phyloP scores from a whole-genome alignment of 2,797 vertebrate genomes.

The Notamacropus eugenii region DNA sequence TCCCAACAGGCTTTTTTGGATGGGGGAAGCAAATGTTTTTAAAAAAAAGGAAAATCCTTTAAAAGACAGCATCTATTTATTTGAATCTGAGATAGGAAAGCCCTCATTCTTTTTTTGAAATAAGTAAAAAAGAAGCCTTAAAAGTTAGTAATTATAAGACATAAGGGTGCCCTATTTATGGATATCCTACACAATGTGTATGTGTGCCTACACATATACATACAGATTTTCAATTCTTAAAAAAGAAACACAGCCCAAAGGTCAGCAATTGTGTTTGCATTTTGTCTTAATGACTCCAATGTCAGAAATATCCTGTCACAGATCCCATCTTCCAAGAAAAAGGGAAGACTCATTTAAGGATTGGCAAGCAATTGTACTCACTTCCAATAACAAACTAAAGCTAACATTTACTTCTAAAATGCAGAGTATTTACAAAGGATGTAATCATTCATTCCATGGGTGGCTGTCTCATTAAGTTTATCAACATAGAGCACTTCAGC shows the following conservation, averaged over 20 bases:
- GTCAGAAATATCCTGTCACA: conserved; percentile 18
- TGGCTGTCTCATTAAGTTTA: conserved; percentile 52
- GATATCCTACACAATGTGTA: not conserved
- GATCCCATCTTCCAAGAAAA: conserved; percentile 23
- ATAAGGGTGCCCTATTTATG: not conserved
- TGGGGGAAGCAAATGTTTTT: not conserved
- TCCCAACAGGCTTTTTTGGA: not conserved
- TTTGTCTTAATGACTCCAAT: conserved; percentile 3
- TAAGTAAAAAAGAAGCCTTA: not conserved
- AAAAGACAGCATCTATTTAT: not conserved
- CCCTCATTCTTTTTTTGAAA: not conserved
- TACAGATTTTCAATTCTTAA: not conserved
- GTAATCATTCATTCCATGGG: conserved; percentile 47
- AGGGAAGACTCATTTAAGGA: conserved; percentile 24
- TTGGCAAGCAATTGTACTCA: conserved; percentile 44
- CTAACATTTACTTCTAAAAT: conserved; percentile 68
- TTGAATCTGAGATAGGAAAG: not conserved
- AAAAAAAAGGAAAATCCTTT: not conserved
- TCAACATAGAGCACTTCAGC: conserved; percentile 59
- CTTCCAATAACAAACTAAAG: conserved; percentile 54
- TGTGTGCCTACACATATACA: not conserved
- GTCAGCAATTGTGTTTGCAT: not conserved
- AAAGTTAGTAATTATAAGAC: not conserved
- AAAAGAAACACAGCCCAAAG: not conserved
- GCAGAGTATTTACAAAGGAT: conserved; percentile 72